A percentile compares a stretch with the other conserved stretches of the same genome.
Evolutionary conservation across 1,140 invertebrate genomes (phyloP).

Genomic region (Ooceraea biroi): DNA sequence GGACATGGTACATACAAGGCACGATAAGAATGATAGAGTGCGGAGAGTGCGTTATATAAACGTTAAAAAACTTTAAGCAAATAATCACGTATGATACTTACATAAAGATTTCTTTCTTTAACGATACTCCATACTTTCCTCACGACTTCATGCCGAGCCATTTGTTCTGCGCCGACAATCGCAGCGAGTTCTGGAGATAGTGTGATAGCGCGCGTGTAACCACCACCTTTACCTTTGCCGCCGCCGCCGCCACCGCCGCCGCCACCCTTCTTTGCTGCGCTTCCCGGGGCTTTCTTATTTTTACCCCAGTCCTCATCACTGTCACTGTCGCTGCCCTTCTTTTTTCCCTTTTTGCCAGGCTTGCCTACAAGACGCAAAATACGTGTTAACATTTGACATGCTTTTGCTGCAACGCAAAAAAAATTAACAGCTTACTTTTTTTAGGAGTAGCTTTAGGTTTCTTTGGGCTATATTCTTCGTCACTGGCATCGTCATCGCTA

Average conservation of each 20-base stretch:
- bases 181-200: conserved; percentile 95
- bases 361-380: conserved; percentile 75
- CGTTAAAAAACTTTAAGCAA: background rate
- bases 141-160: conserved; percentile 97
- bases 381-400: conserved; percentile 8
- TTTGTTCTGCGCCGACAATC: conserved; percentile 93
- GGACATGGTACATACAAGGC: background rate
- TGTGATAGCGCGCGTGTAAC: conserved; percentile 93
- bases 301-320: conserved; percentile 93
- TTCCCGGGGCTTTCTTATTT: conserved; percentile 86
- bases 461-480: conserved; percentile 90
- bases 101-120: conserved; percentile 95
- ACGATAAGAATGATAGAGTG: conserved; percentile 13
- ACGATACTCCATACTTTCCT: conserved; percentile 97
- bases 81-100: conserved; percentile 80
- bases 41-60: conserved; percentile 11
- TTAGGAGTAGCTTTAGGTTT: conserved; percentile 86
- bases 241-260: conserved; percentile 84
- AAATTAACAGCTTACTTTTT: too few species aligned
- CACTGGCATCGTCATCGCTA: conserved; percentile 89
- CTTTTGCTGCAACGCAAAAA: too few species aligned
- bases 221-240: conserved; percentile 91
- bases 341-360: conserved; percentile 88
- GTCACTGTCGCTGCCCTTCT: conserved; percentile 91
- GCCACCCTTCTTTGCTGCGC: conserved; percentile 84